Evolutionary conservation across 1,140 invertebrate species (phyloP).

Genomic region (Oreohelix idahoensis): DNA sequence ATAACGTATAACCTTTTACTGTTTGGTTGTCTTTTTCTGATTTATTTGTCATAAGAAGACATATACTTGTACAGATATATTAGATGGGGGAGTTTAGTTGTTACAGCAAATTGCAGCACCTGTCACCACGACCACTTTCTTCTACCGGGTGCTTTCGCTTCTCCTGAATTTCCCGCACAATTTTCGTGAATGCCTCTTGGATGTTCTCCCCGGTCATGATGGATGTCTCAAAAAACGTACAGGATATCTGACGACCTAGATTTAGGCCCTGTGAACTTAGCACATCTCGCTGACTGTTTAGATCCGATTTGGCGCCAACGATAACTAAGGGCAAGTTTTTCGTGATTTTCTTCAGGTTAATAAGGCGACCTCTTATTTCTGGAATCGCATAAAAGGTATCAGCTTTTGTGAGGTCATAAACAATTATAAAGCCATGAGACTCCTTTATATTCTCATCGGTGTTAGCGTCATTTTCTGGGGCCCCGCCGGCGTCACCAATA

Average conservation of each 20-base stretch:
- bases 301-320: conserved; percentile 95
- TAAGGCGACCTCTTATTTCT: conserved; percentile 95
- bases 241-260: conserved; percentile 92
- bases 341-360: conserved; percentile 95
- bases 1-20: no score
- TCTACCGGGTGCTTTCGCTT: no score
- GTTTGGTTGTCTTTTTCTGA: no score
- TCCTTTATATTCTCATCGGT: conserved; percentile 77
- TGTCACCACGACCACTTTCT: no score
- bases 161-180: conserved; percentile 96
- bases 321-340: conserved; percentile 91
- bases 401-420: conserved; percentile 93
- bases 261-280: conserved; percentile 82
- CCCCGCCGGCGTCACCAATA: conserved; percentile 99
- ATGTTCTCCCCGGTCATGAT: conserved; percentile 97
- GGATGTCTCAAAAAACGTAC: conserved; percentile 96
- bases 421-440: conserved; percentile 92
- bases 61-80: no score
- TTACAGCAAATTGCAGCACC: no score
- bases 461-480: conserved; percentile 78
- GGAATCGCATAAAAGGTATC: conserved; percentile 97
- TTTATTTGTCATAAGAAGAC: no score
- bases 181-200: conserved; percentile 98
- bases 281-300: conserved; percentile 92
- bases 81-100: no score